Percentiles rank a stretch among this genome's conserved stretches.
Conservation (phyloP, 2,797 vertebrate genomes). For the Tarsius wallacei region DNA sequence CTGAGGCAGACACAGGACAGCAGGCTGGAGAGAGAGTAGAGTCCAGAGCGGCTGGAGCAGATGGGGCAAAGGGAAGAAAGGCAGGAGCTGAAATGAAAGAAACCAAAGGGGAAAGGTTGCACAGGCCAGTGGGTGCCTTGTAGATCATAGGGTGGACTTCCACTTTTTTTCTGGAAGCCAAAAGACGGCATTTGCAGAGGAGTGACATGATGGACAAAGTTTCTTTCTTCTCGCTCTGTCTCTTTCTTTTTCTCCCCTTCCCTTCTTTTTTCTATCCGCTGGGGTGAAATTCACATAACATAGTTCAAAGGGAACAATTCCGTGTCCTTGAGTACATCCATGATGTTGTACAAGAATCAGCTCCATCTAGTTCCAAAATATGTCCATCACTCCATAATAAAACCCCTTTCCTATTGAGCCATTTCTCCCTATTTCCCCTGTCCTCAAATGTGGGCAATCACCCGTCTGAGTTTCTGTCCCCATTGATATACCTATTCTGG, state of each 20-base stretch:
- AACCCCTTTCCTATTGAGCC: neutral
- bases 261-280: neutral
- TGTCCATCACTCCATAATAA: neutral
- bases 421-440: too few species aligned
- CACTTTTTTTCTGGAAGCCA: neutral
- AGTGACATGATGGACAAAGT: neutral
- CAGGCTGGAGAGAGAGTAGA: neutral
- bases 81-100: neutral
- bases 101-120: neutral
- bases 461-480: neutral
- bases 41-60: neutral
- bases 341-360: neutral
- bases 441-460: neutral
- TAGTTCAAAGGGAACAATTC: neutral
- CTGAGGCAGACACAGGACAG: neutral
- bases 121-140: neutral
- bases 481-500: neutral
- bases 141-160: neutral
- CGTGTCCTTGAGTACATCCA: neutral
- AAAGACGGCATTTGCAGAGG: neutral
- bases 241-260: too few species aligned
- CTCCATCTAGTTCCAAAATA: neutral
- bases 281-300: neutral
- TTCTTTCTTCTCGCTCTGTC: neutral
- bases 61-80: accelerated